phyloP scores from a whole-genome alignment of 2,113 vertebrate species.

The Mirounga angustirostris region DNA sequence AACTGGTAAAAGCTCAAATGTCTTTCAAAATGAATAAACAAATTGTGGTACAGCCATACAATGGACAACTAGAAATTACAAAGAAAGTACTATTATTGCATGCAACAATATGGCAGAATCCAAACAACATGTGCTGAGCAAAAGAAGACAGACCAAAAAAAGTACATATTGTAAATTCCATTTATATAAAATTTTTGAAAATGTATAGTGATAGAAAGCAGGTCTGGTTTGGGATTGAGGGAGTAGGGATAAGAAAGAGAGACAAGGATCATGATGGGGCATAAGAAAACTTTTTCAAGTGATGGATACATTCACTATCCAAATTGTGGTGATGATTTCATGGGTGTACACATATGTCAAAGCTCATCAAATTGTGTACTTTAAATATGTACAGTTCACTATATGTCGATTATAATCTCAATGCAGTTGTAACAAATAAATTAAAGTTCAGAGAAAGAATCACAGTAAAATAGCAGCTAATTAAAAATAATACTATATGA shows the following conservation, averaged over 20 bases:
- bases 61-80: not conserved
- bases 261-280: not conserved
- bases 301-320: not conserved
- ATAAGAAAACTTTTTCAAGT: not conserved
- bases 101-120: not conserved
- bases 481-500: conserved; percentile 19
- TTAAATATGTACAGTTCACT: not conserved
- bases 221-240: not conserved
- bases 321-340: conserved; percentile 6
- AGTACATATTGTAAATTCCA: not conserved
- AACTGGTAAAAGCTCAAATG: not conserved
- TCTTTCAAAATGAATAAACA: not conserved
- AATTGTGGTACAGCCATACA: not conserved
- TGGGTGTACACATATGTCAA: not conserved
- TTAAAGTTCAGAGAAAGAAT: not conserved
- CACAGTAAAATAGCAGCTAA: not conserved
- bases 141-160: not conserved
- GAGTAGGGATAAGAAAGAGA: not conserved
- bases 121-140: not conserved
- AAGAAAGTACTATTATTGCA: not conserved
- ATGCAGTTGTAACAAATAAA: not conserved
- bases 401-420: not conserved
- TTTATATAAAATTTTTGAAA: conserved; percentile 37
- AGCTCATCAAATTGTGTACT: not conserved
- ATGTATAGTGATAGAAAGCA: not conserved